Conservation (phyloP, 2,888 invertebrate species). For the Mimumesa dahlbomi region DNA sequence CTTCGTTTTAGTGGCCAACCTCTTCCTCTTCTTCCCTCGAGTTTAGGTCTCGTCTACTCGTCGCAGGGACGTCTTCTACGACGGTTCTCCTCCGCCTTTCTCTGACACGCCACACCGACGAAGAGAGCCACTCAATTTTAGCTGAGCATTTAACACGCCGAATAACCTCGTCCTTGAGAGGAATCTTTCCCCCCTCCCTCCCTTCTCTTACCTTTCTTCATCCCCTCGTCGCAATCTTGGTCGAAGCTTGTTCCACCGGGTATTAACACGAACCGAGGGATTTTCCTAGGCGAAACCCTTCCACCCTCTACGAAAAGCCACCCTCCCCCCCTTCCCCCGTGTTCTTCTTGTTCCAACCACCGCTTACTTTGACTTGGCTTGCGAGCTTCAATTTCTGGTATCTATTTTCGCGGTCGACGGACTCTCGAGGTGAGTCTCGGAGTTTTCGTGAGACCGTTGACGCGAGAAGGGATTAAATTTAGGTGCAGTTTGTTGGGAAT, state of each 20-base stretch:
- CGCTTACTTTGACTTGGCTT: constrained; percentile 24
- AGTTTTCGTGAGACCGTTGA: constrained; percentile 22
- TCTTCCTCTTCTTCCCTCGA: constrained; percentile 1
- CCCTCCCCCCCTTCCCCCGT: too few species aligned
- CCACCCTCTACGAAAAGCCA: too few species aligned
- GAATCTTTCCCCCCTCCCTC: constrained; percentile 1
- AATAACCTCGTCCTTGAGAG: constrained; percentile 44
- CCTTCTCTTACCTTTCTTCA: constrained; percentile 9
- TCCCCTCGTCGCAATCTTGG: constrained; percentile 13
- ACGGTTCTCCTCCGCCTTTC: constrained; percentile 17
- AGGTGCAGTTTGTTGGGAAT: constrained; percentile 8
- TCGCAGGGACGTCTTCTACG: neutral
- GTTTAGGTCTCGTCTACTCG: constrained; percentile 1
- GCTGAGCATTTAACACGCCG: constrained; percentile 54
- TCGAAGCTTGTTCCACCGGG: constrained; percentile 35
- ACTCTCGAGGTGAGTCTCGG: constrained; percentile 1
- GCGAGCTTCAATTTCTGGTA: constrained; percentile 30
- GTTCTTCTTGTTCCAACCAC: too few species aligned
- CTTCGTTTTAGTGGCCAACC: constrained; percentile 57
- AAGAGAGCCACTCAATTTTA: constrained; percentile 61
- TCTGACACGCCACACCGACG: constrained; percentile 12
- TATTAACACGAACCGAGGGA: constrained; percentile 44
- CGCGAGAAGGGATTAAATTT: constrained; percentile 31
- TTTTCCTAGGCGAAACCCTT: constrained; percentile 41
- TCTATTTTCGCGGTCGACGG: constrained; percentile 41